Evolutionary conservation across 2,888 invertebrate species (phyloP).

Genomic region (Hydropsyche betteni): DNA sequence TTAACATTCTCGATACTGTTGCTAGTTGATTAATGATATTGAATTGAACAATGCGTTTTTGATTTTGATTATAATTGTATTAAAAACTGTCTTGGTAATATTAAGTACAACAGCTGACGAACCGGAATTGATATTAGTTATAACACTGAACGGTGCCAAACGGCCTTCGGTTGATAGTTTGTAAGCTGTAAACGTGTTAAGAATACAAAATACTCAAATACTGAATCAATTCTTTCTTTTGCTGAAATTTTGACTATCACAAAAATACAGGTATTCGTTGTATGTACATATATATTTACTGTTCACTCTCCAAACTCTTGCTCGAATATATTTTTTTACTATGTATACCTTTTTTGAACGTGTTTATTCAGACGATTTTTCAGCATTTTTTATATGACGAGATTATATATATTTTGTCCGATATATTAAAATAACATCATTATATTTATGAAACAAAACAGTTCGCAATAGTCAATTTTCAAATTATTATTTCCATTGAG

Average conservation of each 20-base stretch:
- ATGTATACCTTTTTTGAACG: constrained; percentile 4
- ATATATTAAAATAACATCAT: not conserved
- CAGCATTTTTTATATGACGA: constrained; percentile 11
- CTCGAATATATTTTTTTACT: constrained; percentile 12
- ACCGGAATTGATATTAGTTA: constrained; percentile 41
- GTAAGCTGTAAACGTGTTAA: constrained; percentile 29
- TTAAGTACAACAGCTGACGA: constrained; percentile 34
- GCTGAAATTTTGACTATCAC: constrained; percentile 38
- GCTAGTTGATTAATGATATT: constrained; percentile 22
- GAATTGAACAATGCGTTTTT: too few species aligned
- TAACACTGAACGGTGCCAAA: constrained; percentile 24
- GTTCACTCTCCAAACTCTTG: constrained; percentile 19
- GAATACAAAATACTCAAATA: not conserved
- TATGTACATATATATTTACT: not conserved
- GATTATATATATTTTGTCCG: constrained; percentile 15
- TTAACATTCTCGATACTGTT: constrained; percentile 32
- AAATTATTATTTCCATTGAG: not conserved
- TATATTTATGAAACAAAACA: not conserved
- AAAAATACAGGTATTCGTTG: constrained; percentile 31
- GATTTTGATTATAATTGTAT: not conserved
- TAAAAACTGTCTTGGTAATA: not conserved
- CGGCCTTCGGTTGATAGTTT: constrained; percentile 35
- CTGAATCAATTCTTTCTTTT: not conserved
- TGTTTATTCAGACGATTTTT: constrained; percentile 7
- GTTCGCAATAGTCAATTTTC: constrained; percentile 4